phyloP scores from a whole-genome alignment of 2,113 vertebrate genomes.

The Atlantisia rogersi region DNA sequence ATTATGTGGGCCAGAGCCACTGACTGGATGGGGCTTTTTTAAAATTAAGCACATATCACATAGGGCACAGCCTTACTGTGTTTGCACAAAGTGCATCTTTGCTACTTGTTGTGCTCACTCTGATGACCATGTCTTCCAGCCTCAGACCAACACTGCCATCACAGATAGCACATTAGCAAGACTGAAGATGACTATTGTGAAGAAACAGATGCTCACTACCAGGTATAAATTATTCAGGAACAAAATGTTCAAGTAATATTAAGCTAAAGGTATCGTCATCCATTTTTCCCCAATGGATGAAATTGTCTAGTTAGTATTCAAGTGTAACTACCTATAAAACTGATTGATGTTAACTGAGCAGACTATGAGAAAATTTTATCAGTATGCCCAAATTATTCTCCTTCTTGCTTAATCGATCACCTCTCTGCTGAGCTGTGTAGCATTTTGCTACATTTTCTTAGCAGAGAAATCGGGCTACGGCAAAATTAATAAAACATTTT shows the following conservation, averaged over 20 bases:
- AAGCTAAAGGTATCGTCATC: slow-evolving; percentile 53
- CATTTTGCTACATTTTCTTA: slow-evolving; percentile 63
- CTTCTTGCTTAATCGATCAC: slow-evolving; percentile 75
- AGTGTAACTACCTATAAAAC: slow-evolving; percentile 71
- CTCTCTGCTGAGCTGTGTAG: slow-evolving; percentile 58
- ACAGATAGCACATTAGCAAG: background rate
- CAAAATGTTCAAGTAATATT: slow-evolving; percentile 68
- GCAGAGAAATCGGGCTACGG: slow-evolving; percentile 53
- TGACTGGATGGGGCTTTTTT: background rate
- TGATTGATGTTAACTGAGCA: slow-evolving; percentile 72
- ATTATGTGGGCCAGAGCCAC: background rate
- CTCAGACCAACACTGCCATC: background rate
- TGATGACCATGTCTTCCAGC: background rate
- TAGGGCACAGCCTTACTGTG: fast-evolving
- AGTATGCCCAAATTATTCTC: slow-evolving; percentile 66
- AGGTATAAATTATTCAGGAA: slow-evolving; percentile 74
- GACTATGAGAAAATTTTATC: slow-evolving; percentile 60
- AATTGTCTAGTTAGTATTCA: slow-evolving; percentile 71
- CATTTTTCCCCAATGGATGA: slow-evolving; percentile 54
- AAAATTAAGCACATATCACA: background rate
- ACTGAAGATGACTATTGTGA: slow-evolving; percentile 2
- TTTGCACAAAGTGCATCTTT: background rate
- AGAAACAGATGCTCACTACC: background rate
- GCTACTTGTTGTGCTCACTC: background rate
- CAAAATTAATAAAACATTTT: slow-evolving; percentile 78